Evolutionary conservation across 1,140 invertebrate genomes (phyloP).

Genomic region (Rhyzopertha dominica): DNA sequence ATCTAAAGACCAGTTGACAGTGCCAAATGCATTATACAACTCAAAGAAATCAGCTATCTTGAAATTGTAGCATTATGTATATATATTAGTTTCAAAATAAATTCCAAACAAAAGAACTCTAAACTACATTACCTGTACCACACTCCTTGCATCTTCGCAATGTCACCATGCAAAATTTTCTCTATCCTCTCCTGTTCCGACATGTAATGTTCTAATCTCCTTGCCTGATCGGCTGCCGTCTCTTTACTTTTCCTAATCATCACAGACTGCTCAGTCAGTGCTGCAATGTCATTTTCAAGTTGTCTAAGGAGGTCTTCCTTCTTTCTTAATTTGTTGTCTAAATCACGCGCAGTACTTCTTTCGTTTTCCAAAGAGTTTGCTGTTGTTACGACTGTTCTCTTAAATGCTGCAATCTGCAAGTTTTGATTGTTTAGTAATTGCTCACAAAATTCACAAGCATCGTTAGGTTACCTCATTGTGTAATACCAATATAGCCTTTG

Average conservation of each 20-base stretch:
- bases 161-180: constrained; percentile 25
- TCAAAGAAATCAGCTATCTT: too few relatives aligned
- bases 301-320: constrained; percentile 24
- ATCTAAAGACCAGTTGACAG: too few relatives aligned
- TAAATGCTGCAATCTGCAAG: constrained; percentile 27
- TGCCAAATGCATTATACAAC: too few relatives aligned
- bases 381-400: constrained; percentile 20
- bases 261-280: constrained; percentile 15
- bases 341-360: constrained; percentile 18
- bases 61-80: too few relatives aligned
- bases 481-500: constrained; percentile 21
- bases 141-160: constrained; percentile 29
- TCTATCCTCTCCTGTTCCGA: constrained; percentile 27
- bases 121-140: too few relatives aligned
- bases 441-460: neutral
- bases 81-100: too few relatives aligned
- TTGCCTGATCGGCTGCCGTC: constrained; percentile 27
- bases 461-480: constrained; percentile 27
- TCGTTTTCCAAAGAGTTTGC: constrained; percentile 32
- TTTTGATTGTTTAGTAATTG: constrained; percentile 4
- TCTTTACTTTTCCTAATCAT: constrained; percentile 23
- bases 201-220: constrained; percentile 32
- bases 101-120: too few relatives aligned
- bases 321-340: constrained; percentile 23
- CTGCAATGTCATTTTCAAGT: constrained; percentile 11